Evolutionary conservation across 2,797 vertebrate genomes (phyloP), one percentile per base, ranked within the genome.

Genomic region (Dendrocincla tyrannina): DNA sequence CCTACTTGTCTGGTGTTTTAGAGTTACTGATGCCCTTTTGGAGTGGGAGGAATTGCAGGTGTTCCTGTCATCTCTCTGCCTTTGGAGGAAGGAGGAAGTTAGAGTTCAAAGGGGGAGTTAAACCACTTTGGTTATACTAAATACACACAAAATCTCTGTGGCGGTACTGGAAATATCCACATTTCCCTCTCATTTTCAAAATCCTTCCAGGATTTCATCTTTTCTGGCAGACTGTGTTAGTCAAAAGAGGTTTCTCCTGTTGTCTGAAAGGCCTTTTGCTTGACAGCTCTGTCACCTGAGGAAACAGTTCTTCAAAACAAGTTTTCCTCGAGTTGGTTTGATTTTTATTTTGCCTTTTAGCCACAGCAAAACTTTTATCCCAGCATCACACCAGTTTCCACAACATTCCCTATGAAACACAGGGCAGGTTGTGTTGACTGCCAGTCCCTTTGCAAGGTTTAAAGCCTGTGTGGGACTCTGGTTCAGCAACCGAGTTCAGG

Each of bases 181-280:
- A 32, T 90, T 77, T 86, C 47, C 50, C 59, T 41, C 33, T 88
- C 30, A 49, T 96, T 92, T 92, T 70, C 79, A 93, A 60, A 85
- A 53, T 53, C 16, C 44, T 91, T 93, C 53, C 39, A 92, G n/a
- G 49, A 89, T 75, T 85, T 92, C 13, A 46, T 91, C 44, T 46
- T 76, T 88, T 67, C 37, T 89, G 72, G 32, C 44, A 72, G 47
- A 28, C 25, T 35, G 11, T 69, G 35, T 86, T 69, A 59, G 30
- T 79, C 46, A 81, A 66, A 91, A 49, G 82, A 75, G 13, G 9
- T 37, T 92, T 88, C 35, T 80, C 25, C 32, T 80, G 35, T 73
- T 90, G 12, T 75, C 44, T 83, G 41, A 58, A 92, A 83, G 18
- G 32, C 72, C 27, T 78, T 64, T 63, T 62, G 46, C 72, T 58